Conservation (phyloP, 2,113 vertebrate species). For the Bubo blakistoni region DNA sequence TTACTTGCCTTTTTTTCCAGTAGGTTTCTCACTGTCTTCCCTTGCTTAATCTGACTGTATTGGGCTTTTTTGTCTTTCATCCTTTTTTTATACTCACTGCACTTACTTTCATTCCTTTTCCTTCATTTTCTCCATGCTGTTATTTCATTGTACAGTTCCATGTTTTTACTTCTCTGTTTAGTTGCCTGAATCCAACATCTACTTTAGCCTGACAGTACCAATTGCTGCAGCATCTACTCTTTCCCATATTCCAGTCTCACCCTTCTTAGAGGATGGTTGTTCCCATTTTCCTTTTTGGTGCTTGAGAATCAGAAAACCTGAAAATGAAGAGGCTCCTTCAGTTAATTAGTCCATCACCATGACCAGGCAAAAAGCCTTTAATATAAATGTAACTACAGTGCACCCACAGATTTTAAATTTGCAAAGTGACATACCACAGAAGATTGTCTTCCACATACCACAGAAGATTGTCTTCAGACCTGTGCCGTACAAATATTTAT, state of each 20-base stretch:
- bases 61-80: not conserved
- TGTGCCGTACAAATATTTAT: not conserved
- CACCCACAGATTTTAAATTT: not conserved
- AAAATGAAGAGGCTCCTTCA: not conserved
- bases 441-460: not conserved
- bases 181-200: not conserved
- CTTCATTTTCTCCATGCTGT: not conserved
- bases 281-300: not conserved
- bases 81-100: not conserved
- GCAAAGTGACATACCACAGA: not conserved
- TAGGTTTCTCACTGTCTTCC: not conserved
- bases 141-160: not conserved
- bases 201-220: not conserved
- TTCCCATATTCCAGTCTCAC: not conserved
- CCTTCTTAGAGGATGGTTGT: not conserved
- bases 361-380: not conserved
- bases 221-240: not conserved
- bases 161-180: not conserved
- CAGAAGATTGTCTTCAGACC: not conserved
- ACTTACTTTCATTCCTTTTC: not conserved
- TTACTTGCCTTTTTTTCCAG: not conserved
- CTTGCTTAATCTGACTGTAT: not conserved
- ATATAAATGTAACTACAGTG: not conserved
- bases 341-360: not conserved
- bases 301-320: not conserved